Evolutionary conservation across 1,140 invertebrate genomes (phyloP), one percentile per base, ranked within the genome.

Genomic region (Teleogryllus occipitalis): DNA sequence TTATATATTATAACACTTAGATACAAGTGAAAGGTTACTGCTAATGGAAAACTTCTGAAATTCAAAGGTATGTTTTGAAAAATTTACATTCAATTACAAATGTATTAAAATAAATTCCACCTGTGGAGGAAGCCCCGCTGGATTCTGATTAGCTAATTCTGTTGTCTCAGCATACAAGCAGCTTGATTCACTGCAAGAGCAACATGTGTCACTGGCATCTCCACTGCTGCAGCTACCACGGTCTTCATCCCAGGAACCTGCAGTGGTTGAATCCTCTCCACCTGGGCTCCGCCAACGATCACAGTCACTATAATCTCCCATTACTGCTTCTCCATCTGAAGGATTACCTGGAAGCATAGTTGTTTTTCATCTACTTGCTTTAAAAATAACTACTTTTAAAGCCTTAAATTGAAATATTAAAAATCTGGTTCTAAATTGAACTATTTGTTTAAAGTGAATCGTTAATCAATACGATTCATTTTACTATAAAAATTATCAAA

Each of bases 181-280:
- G 75, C 86, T 87, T 1, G 87, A 87, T 77, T 88, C 87, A 2
- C 86, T 87, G 80, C 87, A 88, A 0, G 87, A 87, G 76, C 86
- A 88, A 80, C 87, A 88, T 74, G 87, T 83, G 73, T 88, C 87
- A 76, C 86, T 87, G 72, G 87, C 86, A 8, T 86, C 86, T 39
- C 87, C 87, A 0, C 87, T 87, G 76, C 87, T 86, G 81, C 86
- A 87, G 0, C 78, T 78, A 8, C 48, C 73, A n/a, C 47, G 54
- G 49, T 78, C 78, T 10, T 78, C 78, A 39, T 78, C 78, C 78
- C 78, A 78, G 5, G 78, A 78, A 15, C 78, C 78, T n/a, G 76
- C 76, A 18, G 76, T 77, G n/a, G 76, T 77, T 0, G 76, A 77
- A 47, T 48, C 76, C 21, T 77, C 76, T 47, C 76, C 76, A 48